Conservation (phyloP, 2,113 vertebrate genomes). For the Podocnemis expansa region DNA sequence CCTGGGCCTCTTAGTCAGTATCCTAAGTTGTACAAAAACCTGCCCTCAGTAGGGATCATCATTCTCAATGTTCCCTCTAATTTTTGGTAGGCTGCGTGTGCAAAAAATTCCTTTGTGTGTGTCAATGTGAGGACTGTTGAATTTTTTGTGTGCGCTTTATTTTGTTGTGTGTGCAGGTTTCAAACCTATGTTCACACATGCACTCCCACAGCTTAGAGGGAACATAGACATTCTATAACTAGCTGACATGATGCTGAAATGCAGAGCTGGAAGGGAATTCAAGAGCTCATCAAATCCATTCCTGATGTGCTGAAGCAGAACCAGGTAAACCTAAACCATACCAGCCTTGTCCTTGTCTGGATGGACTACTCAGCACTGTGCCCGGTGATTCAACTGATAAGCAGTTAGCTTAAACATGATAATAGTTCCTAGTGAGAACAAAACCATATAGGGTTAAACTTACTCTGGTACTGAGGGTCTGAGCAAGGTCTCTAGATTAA, state of each 20-base stretch:
- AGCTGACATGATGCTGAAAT: background rate
- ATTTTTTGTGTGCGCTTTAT: too few relatives aligned
- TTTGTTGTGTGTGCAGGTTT: too few relatives aligned
- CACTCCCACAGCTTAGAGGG: too few relatives aligned
- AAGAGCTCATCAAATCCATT: background rate
- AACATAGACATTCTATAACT: too few relatives aligned
- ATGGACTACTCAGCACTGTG: fast-evolving
- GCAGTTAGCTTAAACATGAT: fast-evolving
- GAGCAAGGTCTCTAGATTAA: background rate
- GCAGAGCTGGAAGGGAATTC: background rate
- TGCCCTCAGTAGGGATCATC: background rate
- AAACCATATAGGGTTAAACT: background rate
- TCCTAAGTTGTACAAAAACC: background rate
- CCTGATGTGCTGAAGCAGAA: background rate
- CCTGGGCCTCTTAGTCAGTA: background rate
- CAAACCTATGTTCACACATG: too few relatives aligned
- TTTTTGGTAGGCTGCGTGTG: too few relatives aligned
- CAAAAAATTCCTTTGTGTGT: too few relatives aligned
- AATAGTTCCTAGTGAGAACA: background rate
- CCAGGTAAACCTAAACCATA: background rate
- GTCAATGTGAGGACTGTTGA: too few relatives aligned
- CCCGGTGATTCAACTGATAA: background rate
- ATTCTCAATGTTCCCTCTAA: too few relatives aligned
- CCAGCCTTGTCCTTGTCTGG: background rate
- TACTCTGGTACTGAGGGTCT: background rate